Conservation (phyloP, 1,140 invertebrate species). For the Oreohelix idahoensis region DNA sequence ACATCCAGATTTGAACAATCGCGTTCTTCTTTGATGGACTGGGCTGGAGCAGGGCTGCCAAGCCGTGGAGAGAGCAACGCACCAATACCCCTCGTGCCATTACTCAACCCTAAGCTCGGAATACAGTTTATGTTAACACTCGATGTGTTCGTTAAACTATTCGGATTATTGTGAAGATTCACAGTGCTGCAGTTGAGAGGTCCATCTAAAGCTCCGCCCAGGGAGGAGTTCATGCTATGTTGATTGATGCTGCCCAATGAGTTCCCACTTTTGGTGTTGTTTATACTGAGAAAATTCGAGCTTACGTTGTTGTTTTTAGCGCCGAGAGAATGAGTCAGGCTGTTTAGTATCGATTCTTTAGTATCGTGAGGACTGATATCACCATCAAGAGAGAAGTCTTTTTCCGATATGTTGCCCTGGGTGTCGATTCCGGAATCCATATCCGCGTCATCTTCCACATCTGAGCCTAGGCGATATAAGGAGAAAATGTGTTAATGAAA, state of each 20-base stretch:
- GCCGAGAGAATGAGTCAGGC: constrained; percentile 48
- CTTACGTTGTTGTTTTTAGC: constrained; percentile 48
- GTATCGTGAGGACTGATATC: constrained; percentile 57
- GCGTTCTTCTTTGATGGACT: constrained; percentile 53
- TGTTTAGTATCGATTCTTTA: constrained; percentile 59
- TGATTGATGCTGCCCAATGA: not conserved
- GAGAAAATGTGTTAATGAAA: no score
- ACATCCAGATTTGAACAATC: constrained; percentile 42
- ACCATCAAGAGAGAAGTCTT: constrained; percentile 61
- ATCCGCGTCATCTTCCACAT: constrained; percentile 64
- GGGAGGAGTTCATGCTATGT: not conserved
- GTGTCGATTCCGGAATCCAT: constrained; percentile 63
- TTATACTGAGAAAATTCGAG: not conserved
- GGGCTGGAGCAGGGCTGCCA: constrained; percentile 48
- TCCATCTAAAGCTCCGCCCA: not conserved
- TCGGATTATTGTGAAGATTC: not conserved
- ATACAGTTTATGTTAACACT: not conserved
- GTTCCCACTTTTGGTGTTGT: constrained; percentile 22
- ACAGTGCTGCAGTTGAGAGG: not conserved
- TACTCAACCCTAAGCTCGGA: not conserved
- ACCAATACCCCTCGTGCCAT: constrained; percentile 22
- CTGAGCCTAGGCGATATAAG: constrained; percentile 62
- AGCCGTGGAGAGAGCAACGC: constrained; percentile 44
- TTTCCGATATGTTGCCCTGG: constrained; percentile 60
- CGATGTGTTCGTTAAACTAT: not conserved